phyloP scores from a whole-genome alignment of 2,797 vertebrate genomes.

The Enteromius fasciolatus region DNA sequence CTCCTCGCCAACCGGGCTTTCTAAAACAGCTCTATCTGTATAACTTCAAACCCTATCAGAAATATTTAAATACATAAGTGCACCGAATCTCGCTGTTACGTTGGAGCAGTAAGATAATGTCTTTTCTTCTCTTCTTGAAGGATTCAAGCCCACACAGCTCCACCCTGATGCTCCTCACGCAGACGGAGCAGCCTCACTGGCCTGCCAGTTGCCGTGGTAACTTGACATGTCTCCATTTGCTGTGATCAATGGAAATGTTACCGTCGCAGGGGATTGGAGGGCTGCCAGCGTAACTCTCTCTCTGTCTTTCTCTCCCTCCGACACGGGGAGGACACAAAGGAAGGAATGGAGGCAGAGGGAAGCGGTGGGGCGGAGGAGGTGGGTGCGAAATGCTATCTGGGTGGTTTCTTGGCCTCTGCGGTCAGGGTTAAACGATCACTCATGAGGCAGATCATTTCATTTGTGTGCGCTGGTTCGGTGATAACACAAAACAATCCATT shows the following conservation, averaged over 20 bases:
- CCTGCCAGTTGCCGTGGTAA: conserved; percentile 66
- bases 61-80: background rate
- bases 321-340: conserved; percentile 25
- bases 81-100: background rate
- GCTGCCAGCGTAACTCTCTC: conserved; percentile 36
- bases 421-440: conserved; percentile 27
- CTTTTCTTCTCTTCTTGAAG: background rate
- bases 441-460: conserved; percentile 7
- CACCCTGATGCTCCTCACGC: conserved; percentile 30
- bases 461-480: background rate
- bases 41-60: background rate
- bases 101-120: background rate
- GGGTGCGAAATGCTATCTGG: conserved; percentile 24
- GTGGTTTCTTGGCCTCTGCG: conserved; percentile 19
- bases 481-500: conserved; percentile 15
- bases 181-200: conserved; percentile 33
- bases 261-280: conserved; percentile 54
- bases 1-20: background rate
- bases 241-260: conserved; percentile 65
- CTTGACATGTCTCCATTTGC: conserved; percentile 65
- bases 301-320: background rate
- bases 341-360: conserved; percentile 22
- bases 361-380: conserved; percentile 1
- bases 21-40: background rate
- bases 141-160: conserved; percentile 20